A percentile compares a stretch with the other conserved stretches of the same genome.
These are phyloP conservation scores for Tiphia femorata DNA, from an alignment of 2,888 invertebrate species.

Conservation along the genomic window DNA sequence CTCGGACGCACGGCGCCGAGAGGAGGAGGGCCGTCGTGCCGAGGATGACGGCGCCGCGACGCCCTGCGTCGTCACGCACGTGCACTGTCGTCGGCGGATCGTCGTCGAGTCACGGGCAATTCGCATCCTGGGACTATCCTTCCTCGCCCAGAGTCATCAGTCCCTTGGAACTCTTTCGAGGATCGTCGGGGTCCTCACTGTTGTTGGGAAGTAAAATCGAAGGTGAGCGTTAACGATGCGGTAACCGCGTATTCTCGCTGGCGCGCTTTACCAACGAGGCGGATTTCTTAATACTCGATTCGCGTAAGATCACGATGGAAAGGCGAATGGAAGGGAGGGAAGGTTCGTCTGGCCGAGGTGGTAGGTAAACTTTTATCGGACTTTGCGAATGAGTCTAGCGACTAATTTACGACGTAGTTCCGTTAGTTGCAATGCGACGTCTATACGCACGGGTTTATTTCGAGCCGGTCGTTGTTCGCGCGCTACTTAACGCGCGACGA, in stretches of 20 bases:
- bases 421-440: slow-evolving; percentile 35
- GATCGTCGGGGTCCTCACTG: too few species aligned
- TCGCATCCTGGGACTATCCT: slow-evolving; percentile 40
- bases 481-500: not conserved
- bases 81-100: slow-evolving; percentile 43
- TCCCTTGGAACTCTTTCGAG: slow-evolving; percentile 13
- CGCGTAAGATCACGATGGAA: not conserved
- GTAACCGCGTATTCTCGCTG: too few species aligned
- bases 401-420: slow-evolving; percentile 37
- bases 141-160: slow-evolving; percentile 24
- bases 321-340: not conserved
- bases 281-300: too few species aligned
- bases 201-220: too few species aligned
- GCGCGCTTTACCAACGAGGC: too few species aligned
- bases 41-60: not conserved
- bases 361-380: slow-evolving; percentile 25
- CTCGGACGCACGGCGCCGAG: slow-evolving; percentile 9
- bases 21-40: slow-evolving; percentile 19
- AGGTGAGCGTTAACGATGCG: too few species aligned
- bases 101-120: slow-evolving; percentile 43
- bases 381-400: slow-evolving; percentile 8
- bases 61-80: slow-evolving; percentile 36
- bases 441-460: slow-evolving; percentile 13
- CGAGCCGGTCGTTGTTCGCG: not conserved
- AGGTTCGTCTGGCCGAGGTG: slow-evolving; percentile 20